These are phyloP conservation scores for Drosophila meridiana DNA, from an alignment of 2,888 invertebrate genomes.

Conservation along the genomic window DNA sequence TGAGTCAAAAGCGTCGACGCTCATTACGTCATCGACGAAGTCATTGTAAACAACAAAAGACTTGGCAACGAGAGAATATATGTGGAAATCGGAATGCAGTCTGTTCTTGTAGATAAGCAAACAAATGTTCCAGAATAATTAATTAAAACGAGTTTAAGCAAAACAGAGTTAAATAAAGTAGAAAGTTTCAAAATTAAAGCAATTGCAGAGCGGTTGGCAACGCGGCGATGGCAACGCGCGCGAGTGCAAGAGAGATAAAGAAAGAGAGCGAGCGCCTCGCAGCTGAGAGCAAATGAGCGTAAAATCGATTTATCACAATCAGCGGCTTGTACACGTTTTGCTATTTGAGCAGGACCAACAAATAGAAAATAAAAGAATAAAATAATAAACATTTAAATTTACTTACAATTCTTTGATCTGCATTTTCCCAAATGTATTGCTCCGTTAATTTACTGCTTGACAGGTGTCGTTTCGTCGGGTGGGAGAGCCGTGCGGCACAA, in stretches of 20 bases:
- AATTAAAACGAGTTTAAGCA: background rate
- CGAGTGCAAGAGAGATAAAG: slow-evolving; percentile 16
- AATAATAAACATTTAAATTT: slow-evolving; percentile 21
- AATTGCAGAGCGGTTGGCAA: slow-evolving; percentile 48
- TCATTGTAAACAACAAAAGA: slow-evolving; percentile 34
- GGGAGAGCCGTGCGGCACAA: slow-evolving; percentile 5
- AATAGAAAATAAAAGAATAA: slow-evolving; percentile 7
- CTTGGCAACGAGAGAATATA: background rate
- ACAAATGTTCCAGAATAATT: background rate
- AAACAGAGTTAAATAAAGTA: slow-evolving; percentile 21
- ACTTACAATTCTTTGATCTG: slow-evolving; percentile 84
- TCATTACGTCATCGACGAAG: slow-evolving; percentile 66
- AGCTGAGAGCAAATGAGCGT: slow-evolving; percentile 46
- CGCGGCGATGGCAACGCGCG: slow-evolving; percentile 40
- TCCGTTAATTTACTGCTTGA: slow-evolving; percentile 49
- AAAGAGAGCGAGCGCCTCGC: slow-evolving; percentile 36
- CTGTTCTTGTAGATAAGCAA: slow-evolving; percentile 13
- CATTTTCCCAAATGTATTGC: slow-evolving; percentile 67
- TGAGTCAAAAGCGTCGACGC: slow-evolving; percentile 24
- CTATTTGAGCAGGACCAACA: slow-evolving; percentile 28
- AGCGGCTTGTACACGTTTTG: slow-evolving; percentile 51
- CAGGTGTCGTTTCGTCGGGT: slow-evolving; percentile 13
- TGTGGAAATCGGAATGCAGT: slow-evolving; percentile 2
- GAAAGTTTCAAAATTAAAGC: slow-evolving; percentile 43
- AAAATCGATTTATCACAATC: slow-evolving; percentile 76